Evolutionary conservation across 2,113 vertebrate species (phyloP).

Genomic region (Struthio camelus): DNA sequence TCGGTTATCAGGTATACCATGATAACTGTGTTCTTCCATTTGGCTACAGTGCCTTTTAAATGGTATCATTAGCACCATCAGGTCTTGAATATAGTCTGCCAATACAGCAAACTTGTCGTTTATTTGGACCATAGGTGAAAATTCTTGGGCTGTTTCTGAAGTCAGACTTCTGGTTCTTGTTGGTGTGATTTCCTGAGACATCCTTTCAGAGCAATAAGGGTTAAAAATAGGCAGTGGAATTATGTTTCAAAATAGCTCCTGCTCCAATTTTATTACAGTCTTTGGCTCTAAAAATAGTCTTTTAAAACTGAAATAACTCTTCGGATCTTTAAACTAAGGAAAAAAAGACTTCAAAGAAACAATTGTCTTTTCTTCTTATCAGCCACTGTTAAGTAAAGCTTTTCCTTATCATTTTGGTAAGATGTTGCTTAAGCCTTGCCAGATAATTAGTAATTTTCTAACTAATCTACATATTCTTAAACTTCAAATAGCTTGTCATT

Average conservation of each 20-base stretch:
- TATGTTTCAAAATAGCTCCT: constrained; percentile 1
- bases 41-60: neutral
- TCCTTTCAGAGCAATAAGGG: neutral
- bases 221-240: constrained; percentile 33
- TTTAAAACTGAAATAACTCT: neutral
- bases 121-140: neutral
- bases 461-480: neutral
- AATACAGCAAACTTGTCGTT: neutral
- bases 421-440: neutral
- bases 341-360: neutral
- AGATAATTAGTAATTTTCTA: neutral
- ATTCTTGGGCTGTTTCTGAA: neutral
- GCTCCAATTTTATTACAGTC: neutral
- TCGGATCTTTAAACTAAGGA: neutral
- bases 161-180: neutral
- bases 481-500: neutral
- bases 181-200: neutral
- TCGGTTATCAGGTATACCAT: neutral
- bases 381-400: neutral
- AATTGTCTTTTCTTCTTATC: neutral
- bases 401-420: neutral
- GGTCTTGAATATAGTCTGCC: neutral
- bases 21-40: neutral
- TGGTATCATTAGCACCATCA: neutral
- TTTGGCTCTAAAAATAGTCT: neutral